A percentile compares a stretch with the other conserved stretches of the same genome.
These are phyloP conservation scores for Syncerus caffer DNA, from an alignment of 2,797 vertebrate species.

Conservation along the genomic window DNA sequence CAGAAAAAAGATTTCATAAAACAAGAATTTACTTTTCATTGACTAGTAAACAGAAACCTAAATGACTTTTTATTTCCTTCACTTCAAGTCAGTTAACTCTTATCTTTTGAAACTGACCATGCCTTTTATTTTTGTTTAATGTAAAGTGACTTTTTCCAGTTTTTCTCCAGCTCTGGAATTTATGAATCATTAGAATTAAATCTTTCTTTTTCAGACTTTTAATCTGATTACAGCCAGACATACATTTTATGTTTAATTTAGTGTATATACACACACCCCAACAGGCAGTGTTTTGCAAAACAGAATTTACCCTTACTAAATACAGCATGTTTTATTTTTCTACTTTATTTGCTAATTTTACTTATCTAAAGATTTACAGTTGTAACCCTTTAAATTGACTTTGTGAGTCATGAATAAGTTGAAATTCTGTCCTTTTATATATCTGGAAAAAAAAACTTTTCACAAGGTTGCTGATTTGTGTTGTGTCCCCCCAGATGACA, in stretches of 20 bases:
- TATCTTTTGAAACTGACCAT: neutral
- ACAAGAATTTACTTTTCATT: neutral
- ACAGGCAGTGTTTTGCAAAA: neutral
- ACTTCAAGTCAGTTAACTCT: neutral
- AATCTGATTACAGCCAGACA: neutral
- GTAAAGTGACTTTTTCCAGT: neutral
- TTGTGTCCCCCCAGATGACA: neutral
- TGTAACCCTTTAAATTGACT: neutral
- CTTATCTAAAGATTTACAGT: neutral
- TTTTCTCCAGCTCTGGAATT: neutral
- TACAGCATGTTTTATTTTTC: neutral
- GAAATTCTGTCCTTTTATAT: neutral
- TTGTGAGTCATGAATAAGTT: neutral
- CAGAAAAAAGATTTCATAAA: neutral
- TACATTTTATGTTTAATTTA: neutral
- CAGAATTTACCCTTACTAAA: neutral
- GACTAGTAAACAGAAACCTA: neutral
- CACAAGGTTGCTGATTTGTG: neutral
- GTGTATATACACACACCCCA: neutral
- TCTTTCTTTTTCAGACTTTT: neutral
- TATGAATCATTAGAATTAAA: neutral
- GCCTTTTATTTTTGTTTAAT: neutral
- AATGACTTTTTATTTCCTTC: neutral
- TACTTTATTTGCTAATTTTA: neutral
- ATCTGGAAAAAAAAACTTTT: neutral